Evolutionary conservation across 2,113 vertebrate genomes (phyloP), one percentile per base, ranked within the genome.

Genomic region (Lophura nycthemera): DNA sequence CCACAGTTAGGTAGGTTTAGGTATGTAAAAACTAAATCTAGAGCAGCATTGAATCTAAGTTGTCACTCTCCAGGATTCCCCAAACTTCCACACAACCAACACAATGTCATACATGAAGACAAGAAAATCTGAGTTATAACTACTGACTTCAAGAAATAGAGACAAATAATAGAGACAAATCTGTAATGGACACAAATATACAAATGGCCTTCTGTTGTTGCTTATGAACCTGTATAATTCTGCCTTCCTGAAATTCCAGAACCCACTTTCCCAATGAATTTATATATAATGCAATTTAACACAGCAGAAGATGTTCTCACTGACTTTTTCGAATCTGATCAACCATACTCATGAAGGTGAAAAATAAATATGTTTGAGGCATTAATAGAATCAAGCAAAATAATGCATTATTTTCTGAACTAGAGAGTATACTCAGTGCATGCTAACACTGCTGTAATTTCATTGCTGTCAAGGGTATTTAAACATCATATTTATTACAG

Each of bases 401-500:
- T 63, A 80, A 77, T 9, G 5, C 13, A 59, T 66, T 7, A 45
- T 59, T 81, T 94, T 80, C 86, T 80, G 61, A 81, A 36, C 30
- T 20, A 43, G 11, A 65, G 27, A 70, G 13, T 40, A 21, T 52
- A 38, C 4, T 52, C 10, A 30, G 6, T 40, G 36, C 47, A 15
- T 84, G 45, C 34, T 83, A 92, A 81, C 50, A 32, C 16, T 11
- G 52, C 29, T 92, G 56, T 50, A 57, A 59, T 76, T 84, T 90
- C 36, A 54, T 81, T 77, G 65, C 69, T 80, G 21, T 63, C 2
- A 3, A 73, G 45, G 32, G 38, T 60, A 78, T 92, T 93, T 92
- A 57, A 66, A 43, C 14, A n/a, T 20, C 38, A 15, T 32, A 38
- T 93, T 94, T 92, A 67, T 86, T 88, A 92, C 43, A 92, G 89